Base-by-base conservation (phyloP, 2,888 invertebrate genomes). In the Cryptus viduatorius region DNA sequence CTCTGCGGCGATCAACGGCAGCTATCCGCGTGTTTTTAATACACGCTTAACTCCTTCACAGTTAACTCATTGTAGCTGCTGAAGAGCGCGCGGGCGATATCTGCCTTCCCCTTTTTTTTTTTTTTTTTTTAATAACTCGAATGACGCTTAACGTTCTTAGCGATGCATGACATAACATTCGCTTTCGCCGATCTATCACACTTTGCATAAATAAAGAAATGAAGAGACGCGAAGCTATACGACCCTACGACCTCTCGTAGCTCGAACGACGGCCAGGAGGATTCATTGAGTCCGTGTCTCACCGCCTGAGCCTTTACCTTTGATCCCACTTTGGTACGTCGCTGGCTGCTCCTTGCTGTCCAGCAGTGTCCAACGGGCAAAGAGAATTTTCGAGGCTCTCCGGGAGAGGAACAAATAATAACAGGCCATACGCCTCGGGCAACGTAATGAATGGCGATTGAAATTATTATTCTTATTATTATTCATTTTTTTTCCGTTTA, bases 141-240 rank as follows among this genome's bases (percentile, higher is more conserved):
- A 16, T 42, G 65, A 42, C 42, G 42, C 65, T 65, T 16, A 42
- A 42, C 29, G 64, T 65, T 37, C 59, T 4, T 48, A 44, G 59
- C 79, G 67, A 56, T 75, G 71, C 48, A 82, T 89, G 89, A 90
- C 88, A 87, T 89, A 90, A 90, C 89, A 80, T 69, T 86, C 86
- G 88, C 90, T 90, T 90, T 90, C 90, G 89, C 90, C 88, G 86
- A 90, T 90, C 89, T 88, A 89, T 90, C 90, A 90, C 85, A 89
- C 86, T 86, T 88, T 79, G 87, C 87, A 87, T 86, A 87, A 87
- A 87, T 84, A 83, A 86, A 87, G 85, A 87, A 87, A 85, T 80
- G 77, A 84, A 79, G 79, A 67, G 50, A 29, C 75, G 42, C 37
- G 31, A 71, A 24, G 68, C 61, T 76, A 16, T 16, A 56, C 79